Evolutionary conservation across 2,888 invertebrate genomes (phyloP), one percentile per base, ranked within the genome.

Genomic region (Tryphoninae sp.): DNA sequence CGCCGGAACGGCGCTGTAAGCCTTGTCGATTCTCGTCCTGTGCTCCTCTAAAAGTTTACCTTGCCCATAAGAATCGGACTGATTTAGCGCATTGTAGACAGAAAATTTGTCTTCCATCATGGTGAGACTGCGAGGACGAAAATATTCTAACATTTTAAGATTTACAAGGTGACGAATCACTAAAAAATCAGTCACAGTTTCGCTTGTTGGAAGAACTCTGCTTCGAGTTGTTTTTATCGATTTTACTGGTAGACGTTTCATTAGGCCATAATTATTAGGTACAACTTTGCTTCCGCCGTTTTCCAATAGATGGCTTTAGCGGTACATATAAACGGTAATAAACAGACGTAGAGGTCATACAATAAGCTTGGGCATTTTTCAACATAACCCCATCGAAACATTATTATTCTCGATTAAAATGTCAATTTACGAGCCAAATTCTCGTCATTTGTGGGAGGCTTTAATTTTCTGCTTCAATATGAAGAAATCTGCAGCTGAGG

Each of bases 101-200:
- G 86, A 86, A 26, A 86, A 65, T 82, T 86, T 84, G 59, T 85
- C 80, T 11, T 86, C 85, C 49, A 80, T 82, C 81, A 86, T 85
- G 4, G 85, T 80, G 7, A 84, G 72, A 0, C 86, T 85, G 8
- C 81, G 85, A 51, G 75, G 67, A 7, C 79, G 78, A 67, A 85
- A 82, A 73, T 80, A 83, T 49, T 83, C 80, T 19, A 84, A 80
- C 42, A 86, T 83, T 23, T 72, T 86, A 55, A 72, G 73, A 45
- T 85, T 84, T 9, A 81, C 45, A 13, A 77, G 71, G 42, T 84
- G 85, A 26, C 85, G 83, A 7, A 83, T 72, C 61, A 85, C 82
- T 68, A 86, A 75, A 73, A 80, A 86, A 77, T 83, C 67, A 7
- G 76, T 61, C 22, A 86, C 78, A 7, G 83, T 81, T 23, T 84